Evolutionary conservation across 2,797 vertebrate species (phyloP).

Genomic region (Lateolabrax maculatus): DNA sequence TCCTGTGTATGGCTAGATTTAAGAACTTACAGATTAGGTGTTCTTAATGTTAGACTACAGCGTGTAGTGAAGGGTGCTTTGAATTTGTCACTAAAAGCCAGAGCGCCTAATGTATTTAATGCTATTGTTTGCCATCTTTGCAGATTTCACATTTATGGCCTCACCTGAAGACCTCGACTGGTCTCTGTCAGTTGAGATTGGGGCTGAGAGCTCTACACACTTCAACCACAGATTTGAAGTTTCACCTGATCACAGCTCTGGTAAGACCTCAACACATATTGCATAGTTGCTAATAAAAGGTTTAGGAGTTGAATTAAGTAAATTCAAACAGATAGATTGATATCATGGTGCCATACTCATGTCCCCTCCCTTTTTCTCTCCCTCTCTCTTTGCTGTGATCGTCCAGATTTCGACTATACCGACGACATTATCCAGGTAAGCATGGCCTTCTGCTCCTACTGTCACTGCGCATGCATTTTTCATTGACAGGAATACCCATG

Average conservation of each 20-base stretch:
- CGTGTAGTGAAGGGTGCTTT: not conserved
- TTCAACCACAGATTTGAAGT: constrained; percentile 88
- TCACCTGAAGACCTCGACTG: constrained; percentile 71
- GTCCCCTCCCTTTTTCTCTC: constrained; percentile 23
- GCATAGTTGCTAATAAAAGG: not conserved
- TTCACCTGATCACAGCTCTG: constrained; percentile 86
- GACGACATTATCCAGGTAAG: constrained; percentile 82
- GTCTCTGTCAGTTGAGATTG: constrained; percentile 77
- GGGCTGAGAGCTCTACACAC: constrained; percentile 78
- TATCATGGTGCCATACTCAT: constrained; percentile 9
- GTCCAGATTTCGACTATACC: constrained; percentile 58
- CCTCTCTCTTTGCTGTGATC: constrained; percentile 24
- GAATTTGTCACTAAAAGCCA: not conserved
- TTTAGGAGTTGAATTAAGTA: not conserved
- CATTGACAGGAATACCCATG: constrained; percentile 83
- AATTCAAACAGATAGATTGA: not conserved
- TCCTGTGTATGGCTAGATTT: too few species aligned
- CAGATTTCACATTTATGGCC: constrained; percentile 25
- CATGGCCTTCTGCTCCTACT: constrained; percentile 26
- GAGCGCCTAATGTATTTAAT: not conserved
- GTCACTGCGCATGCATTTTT: constrained; percentile 60
- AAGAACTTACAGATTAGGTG: not conserved
- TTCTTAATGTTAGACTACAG: not conserved
- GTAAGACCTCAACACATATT: constrained; percentile 63
- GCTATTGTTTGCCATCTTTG: constrained; percentile 12